These are phyloP conservation scores for Centropus unirufus DNA, from an alignment of 2,113 vertebrate species.

Conservation along the genomic window DNA sequence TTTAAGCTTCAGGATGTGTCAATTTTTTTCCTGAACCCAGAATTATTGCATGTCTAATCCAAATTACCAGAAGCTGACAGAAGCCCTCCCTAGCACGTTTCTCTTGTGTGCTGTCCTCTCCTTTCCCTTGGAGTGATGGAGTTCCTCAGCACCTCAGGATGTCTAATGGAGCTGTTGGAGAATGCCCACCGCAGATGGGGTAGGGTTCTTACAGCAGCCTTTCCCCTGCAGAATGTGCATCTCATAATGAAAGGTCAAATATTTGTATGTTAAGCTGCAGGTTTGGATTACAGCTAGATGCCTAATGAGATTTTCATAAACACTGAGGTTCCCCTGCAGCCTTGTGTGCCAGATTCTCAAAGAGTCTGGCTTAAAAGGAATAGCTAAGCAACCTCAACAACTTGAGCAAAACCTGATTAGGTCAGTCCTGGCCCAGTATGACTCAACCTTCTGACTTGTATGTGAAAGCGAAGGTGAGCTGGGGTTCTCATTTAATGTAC, in stretches of 20 bases:
- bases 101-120: not conserved
- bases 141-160: not conserved
- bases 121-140: not conserved
- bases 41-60: not conserved
- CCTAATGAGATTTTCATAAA: conserved; percentile 47
- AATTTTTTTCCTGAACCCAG: not conserved
- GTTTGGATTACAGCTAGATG: not conserved
- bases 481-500: conserved; percentile 30
- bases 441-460: conserved; percentile 39
- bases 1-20: not conserved
- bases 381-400: conserved; percentile 1
- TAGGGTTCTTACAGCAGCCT: not conserved
- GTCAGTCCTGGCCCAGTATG: conserved; percentile 14
- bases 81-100: not conserved
- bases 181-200: not conserved
- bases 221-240: not conserved
- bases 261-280: not conserved
- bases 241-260: conserved; percentile 25
- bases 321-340: not conserved
- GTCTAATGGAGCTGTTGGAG: not conserved
- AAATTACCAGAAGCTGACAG: not conserved
- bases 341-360: not conserved
- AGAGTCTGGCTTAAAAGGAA: not conserved
- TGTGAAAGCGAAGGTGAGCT: conserved; percentile 39
- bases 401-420: not conserved